Conservation (phyloP, 2,888 invertebrate genomes). For the Mimas tiliae region DNA sequence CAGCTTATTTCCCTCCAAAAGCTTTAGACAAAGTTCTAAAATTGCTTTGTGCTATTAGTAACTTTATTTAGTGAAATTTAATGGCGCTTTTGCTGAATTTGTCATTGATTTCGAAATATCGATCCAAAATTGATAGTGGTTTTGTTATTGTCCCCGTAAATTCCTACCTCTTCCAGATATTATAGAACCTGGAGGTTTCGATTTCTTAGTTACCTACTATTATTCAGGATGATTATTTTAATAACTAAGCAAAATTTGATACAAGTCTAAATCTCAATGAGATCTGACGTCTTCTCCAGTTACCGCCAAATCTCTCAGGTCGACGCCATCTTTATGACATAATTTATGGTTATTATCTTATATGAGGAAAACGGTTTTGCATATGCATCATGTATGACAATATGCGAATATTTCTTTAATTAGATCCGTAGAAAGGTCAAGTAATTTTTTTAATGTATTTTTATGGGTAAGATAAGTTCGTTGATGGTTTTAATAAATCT, state of each 20-base stretch:
- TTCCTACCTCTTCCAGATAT: too few species aligned
- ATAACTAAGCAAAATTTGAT: not conserved
- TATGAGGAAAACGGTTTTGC: conserved; percentile 3
- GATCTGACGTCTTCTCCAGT: not conserved
- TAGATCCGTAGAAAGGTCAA: conserved; percentile 12
- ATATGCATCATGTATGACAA: conserved; percentile 4
- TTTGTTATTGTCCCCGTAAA: too few species aligned
- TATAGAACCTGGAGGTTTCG: too few species aligned
- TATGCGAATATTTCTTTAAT: conserved; percentile 11
- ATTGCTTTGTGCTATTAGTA: too few species aligned
- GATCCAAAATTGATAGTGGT: too few species aligned
- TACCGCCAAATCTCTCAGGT: not conserved
- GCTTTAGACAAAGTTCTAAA: too few species aligned
- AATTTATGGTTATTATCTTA: conserved; percentile 14
- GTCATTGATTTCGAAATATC: too few species aligned
- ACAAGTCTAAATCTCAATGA: not conserved
- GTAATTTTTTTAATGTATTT: not conserved
- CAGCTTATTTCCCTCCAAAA: too few species aligned
- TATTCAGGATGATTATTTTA: not conserved
- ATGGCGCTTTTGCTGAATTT: too few species aligned
- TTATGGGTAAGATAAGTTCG: conserved; percentile 3
- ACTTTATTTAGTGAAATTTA: too few species aligned
- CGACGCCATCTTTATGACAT: conserved; percentile 11
- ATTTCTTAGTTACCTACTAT: not conserved
- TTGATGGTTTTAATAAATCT: conserved; percentile 17